A percentile compares a stretch with the other conserved stretches of the same genome.
Evolutionary conservation across 2,888 invertebrate genomes (phyloP).

Genomic region (Tenthredo amoena): DNA sequence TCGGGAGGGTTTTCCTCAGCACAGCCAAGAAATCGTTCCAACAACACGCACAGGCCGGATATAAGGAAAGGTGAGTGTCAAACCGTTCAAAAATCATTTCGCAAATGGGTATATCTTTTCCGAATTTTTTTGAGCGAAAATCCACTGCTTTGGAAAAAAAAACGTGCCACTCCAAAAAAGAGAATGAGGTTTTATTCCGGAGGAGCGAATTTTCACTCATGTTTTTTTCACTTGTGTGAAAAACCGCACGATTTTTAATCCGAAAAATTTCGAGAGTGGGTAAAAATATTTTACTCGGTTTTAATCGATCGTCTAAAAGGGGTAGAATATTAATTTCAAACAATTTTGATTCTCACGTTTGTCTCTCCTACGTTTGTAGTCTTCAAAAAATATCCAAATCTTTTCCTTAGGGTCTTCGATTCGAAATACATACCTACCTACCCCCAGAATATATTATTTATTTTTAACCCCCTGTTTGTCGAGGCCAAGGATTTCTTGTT

Average conservation of each 20-base stretch:
- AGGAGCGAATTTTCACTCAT: not conserved
- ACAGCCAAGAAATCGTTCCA: conserved; percentile 78
- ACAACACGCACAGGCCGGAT: conserved; percentile 70
- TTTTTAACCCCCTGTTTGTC: conserved; percentile 17
- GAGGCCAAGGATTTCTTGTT: conserved; percentile 28
- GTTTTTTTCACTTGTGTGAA: too few relatives aligned
- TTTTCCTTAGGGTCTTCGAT: not conserved
- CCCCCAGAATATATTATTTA: not conserved
- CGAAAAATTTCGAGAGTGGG: not conserved
- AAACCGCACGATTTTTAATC: too few relatives aligned
- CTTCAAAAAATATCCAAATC: not conserved
- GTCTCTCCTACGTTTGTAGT: not conserved
- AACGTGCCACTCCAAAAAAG: too few relatives aligned
- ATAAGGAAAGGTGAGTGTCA: conserved; percentile 82
- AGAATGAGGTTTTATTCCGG: too few relatives aligned
- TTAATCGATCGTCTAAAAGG: not conserved
- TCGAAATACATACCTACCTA: not conserved
- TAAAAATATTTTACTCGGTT: not conserved
- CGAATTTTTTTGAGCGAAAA: too few relatives aligned
- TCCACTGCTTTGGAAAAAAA: not conserved
- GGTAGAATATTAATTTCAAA: not conserved
- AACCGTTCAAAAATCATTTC: not conserved
- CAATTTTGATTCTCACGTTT: not conserved
- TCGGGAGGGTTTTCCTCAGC: conserved; percentile 73
- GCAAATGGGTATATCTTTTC: not conserved